Conservation (phyloP, 1,140 invertebrate genomes). For the Drosophila pallidifrons region DNA sequence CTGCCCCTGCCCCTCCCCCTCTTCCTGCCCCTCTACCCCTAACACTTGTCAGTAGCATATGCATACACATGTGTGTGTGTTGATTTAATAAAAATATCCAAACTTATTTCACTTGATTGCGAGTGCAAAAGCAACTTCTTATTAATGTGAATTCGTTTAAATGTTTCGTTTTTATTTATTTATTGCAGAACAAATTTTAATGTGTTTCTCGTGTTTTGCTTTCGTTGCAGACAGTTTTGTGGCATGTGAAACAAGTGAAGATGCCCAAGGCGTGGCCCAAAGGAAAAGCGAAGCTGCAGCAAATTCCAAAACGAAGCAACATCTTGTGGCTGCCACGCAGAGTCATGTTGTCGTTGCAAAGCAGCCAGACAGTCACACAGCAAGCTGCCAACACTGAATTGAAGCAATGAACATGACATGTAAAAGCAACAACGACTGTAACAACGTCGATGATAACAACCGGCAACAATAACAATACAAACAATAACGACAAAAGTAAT, state of each 20-base stretch:
- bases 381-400: constrained; percentile 57
- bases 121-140: background rate
- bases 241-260: constrained; percentile 55
- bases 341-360: constrained; percentile 37
- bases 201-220: background rate
- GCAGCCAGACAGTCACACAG: constrained; percentile 4
- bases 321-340: constrained; percentile 38
- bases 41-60: constrained; percentile 7
- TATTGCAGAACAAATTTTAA: background rate
- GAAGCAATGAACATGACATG: constrained; percentile 55
- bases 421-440: constrained; percentile 24
- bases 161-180: background rate
- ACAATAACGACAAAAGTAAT: constrained; percentile 67
- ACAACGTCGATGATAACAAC: constrained; percentile 14
- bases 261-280: constrained; percentile 51
- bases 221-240: constrained; percentile 58
- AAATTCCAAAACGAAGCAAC: constrained; percentile 28
- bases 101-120: constrained; percentile 5
- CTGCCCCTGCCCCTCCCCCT: background rate
- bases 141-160: constrained; percentile 1
- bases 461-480: constrained; percentile 63
- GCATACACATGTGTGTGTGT: background rate
- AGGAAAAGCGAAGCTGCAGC: constrained; percentile 45
- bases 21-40: background rate
- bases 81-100: constrained; percentile 4